Evolutionary conservation across 1,140 invertebrate species (phyloP).

Genomic region (Aphis craccivora): DNA sequence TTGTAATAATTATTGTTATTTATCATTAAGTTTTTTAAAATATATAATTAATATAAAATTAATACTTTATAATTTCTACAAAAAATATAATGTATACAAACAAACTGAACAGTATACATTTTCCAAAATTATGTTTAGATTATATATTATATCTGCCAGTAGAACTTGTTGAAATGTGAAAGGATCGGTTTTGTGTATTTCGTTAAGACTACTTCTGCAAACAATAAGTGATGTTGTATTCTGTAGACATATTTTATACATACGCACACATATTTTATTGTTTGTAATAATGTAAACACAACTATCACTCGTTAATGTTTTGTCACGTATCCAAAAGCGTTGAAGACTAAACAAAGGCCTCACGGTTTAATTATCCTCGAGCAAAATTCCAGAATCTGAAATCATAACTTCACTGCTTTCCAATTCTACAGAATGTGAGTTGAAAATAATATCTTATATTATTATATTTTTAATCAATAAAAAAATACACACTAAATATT

Average conservation of each 20-base stretch:
- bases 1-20: background rate
- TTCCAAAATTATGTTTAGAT: background rate
- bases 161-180: constrained; percentile 1
- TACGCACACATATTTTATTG: constrained; percentile 49
- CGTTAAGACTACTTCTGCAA: background rate
- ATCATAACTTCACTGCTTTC: background rate
- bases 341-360: constrained; percentile 48
- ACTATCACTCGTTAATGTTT: constrained; percentile 40
- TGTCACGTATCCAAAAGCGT: constrained; percentile 57
- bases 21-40: background rate
- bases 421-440: background rate
- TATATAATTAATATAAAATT: background rate
- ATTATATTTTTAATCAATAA: background rate
- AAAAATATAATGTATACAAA: background rate
- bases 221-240: constrained; percentile 28
- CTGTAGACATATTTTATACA: constrained; percentile 31
- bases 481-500: background rate
- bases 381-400: constrained; percentile 1
- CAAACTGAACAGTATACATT: background rate
- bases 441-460: background rate
- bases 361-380: constrained; percentile 51
- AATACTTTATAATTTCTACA: background rate
- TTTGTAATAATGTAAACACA: constrained; percentile 48
- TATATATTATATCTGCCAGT: background rate
- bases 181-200: constrained; percentile 49